Percentiles rank a stretch among this genome's conserved stretches.
phyloP scores from a whole-genome alignment of 2,888 invertebrate species.

The Brassicogethes aeneus region DNA sequence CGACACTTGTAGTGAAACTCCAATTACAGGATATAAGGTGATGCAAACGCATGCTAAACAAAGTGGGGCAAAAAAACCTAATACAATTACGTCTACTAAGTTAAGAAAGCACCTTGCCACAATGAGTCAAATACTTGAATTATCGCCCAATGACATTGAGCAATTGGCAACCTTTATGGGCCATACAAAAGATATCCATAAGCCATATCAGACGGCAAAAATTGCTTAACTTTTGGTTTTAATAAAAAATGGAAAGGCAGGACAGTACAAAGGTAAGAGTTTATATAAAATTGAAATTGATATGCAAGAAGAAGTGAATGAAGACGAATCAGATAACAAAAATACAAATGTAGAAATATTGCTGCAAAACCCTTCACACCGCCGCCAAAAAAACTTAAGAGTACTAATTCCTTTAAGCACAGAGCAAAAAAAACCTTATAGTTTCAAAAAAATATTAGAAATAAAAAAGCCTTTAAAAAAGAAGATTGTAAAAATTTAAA shows the following conservation, averaged over 20 bases:
- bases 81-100: slow-evolving; percentile 5
- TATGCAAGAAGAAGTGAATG: slow-evolving; percentile 12
- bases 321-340: not conserved
- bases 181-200: slow-evolving; percentile 5
- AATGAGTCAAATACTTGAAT: slow-evolving; percentile 5
- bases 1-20: slow-evolving; percentile 7
- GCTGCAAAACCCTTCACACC: too few relatives aligned
- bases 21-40: too few relatives aligned
- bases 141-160: slow-evolving; percentile 7
- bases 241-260: slow-evolving; percentile 17
- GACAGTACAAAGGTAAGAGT: slow-evolving; percentile 14
- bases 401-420: too few relatives aligned
- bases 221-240: slow-evolving; percentile 15
- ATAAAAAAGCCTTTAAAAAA: too few relatives aligned
- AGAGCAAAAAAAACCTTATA: too few relatives aligned
- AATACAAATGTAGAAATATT: too few relatives aligned
- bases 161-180: too few relatives aligned
- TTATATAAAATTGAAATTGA: slow-evolving; percentile 16
- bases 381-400: too few relatives aligned
- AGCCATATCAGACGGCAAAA: slow-evolving; percentile 16
- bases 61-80: slow-evolving; percentile 8
- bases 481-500: too few relatives aligned
- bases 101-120: slow-evolving; percentile 8
- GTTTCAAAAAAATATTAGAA: too few relatives aligned
- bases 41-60: slow-evolving; percentile 7